phyloP scores from a whole-genome alignment of 2,888 invertebrate species.

The Sinopyrophorus schimmeli region DNA sequence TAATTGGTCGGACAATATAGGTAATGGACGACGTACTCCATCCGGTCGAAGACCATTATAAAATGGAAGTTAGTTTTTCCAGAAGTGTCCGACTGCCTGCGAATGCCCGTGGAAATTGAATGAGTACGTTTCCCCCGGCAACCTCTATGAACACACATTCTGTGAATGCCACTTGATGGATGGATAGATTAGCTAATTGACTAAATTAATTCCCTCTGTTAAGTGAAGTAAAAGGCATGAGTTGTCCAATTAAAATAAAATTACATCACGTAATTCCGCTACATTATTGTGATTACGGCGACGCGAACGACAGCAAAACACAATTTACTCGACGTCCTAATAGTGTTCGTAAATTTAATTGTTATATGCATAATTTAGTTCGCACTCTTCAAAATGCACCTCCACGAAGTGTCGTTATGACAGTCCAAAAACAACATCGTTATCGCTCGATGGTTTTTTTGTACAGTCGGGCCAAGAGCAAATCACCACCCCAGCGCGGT shows the following conservation, averaged over 20 bases:
- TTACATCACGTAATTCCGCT: slow-evolving; percentile 32
- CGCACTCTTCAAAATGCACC: slow-evolving; percentile 8
- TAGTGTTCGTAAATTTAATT: slow-evolving; percentile 26
- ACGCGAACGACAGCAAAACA: slow-evolving; percentile 24
- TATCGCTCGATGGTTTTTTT: too few species aligned
- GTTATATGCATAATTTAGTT: slow-evolving; percentile 26
- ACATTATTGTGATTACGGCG: slow-evolving; percentile 31
- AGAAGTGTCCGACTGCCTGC: slow-evolving; percentile 22
- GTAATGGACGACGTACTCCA: slow-evolving; percentile 16
- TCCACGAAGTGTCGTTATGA: too few species aligned
- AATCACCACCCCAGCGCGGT: too few species aligned
- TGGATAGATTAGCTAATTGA: slow-evolving; percentile 45
- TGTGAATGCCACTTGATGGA: slow-evolving; percentile 41
- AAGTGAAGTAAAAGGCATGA: slow-evolving; percentile 39
- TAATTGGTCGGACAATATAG: slow-evolving; percentile 27
- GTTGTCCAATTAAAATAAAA: slow-evolving; percentile 34
- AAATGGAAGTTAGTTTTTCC: slow-evolving; percentile 21
- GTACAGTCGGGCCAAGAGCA: too few species aligned
- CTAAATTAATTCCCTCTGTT: slow-evolving; percentile 45
- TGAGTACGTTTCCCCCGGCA: slow-evolving; percentile 35
- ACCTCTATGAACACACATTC: slow-evolving; percentile 37
- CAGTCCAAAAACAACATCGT: too few species aligned
- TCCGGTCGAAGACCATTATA: slow-evolving; percentile 12
- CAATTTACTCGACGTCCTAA: slow-evolving; percentile 24
- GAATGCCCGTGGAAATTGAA: slow-evolving; percentile 12